Conservation (phyloP, 1,140 invertebrate species). For the Pinna nobilis region DNA sequence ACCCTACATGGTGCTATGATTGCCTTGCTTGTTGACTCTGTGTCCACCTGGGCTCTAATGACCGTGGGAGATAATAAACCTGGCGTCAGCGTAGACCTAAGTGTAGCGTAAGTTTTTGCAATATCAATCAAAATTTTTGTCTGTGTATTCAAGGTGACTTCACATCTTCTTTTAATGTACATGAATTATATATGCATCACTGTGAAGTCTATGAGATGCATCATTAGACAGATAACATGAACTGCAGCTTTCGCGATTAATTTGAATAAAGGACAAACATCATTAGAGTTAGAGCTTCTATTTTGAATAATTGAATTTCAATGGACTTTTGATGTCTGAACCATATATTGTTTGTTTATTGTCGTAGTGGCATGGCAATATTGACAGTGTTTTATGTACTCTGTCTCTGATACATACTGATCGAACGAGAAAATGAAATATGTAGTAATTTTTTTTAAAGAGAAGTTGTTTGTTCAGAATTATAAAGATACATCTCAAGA, state of each 20-base stretch:
- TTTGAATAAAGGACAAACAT: not conserved
- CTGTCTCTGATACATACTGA: no score
- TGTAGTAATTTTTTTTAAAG: no score
- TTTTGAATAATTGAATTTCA: no score
- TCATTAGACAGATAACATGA: not conserved
- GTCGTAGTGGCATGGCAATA: no score
- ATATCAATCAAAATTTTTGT: not conserved
- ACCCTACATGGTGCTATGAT: conserved; percentile 90
- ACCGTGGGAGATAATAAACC: conserved; percentile 78
- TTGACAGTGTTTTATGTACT: no score
- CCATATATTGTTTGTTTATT: no score
- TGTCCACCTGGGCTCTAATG: conserved; percentile 88
- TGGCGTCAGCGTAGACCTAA: conserved; percentile 85
- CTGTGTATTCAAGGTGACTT: not conserved
- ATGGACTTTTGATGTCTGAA: no score
- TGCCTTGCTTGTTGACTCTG: conserved; percentile 86
- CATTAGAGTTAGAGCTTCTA: not conserved
- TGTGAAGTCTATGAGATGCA: not conserved
- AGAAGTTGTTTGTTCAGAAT: no score
- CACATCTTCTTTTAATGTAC: no score
- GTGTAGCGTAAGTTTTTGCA: conserved; percentile 79
- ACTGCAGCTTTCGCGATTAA: not conserved
- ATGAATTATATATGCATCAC: not conserved
- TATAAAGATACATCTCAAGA: no score
- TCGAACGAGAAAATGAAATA: no score